phyloP scores from a whole-genome alignment of 2,113 vertebrate species.

The Otocyon megalotis region DNA sequence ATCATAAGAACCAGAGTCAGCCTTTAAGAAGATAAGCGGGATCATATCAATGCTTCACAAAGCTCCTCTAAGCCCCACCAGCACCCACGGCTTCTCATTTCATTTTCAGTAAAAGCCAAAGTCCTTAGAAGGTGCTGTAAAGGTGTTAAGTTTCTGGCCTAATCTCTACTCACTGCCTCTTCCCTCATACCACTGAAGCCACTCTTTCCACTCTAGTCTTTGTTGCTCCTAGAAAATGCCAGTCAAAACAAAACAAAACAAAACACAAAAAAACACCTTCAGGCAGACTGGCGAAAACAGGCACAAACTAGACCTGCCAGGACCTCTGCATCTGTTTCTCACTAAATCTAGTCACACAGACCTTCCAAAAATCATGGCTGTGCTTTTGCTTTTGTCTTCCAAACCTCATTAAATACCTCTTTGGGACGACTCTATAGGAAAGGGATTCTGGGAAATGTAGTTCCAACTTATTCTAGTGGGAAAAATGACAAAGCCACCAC shows the following conservation, averaged over 20 bases:
- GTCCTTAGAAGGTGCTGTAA: not conserved
- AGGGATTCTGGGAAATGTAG: not conserved
- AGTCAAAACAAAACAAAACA: not conserved
- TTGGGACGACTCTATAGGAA: not conserved
- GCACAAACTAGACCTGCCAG: not conserved
- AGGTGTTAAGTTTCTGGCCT: not conserved
- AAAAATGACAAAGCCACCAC: not conserved
- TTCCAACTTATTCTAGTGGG: not conserved
- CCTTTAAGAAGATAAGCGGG: not conserved
- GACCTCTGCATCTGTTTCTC: not conserved
- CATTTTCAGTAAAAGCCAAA: not conserved
- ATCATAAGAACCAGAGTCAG: not conserved
- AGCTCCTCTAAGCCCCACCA: not conserved
- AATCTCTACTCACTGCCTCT: not conserved
- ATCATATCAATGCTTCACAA: not conserved
- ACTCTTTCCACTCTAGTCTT: not conserved
- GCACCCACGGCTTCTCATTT: not conserved
- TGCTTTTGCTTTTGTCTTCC: not conserved
- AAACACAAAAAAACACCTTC: not conserved
- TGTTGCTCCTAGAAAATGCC: not conserved
- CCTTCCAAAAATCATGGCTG: not conserved
- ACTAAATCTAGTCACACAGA: not conserved
- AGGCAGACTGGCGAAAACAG: not conserved
- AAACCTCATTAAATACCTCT: not conserved
- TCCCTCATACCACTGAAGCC: not conserved